Percentiles rank a stretch among this genome's conserved stretches.
Evolutionary conservation across 2,888 invertebrate species (phyloP).

Genomic region (Apotomis betuletana): DNA sequence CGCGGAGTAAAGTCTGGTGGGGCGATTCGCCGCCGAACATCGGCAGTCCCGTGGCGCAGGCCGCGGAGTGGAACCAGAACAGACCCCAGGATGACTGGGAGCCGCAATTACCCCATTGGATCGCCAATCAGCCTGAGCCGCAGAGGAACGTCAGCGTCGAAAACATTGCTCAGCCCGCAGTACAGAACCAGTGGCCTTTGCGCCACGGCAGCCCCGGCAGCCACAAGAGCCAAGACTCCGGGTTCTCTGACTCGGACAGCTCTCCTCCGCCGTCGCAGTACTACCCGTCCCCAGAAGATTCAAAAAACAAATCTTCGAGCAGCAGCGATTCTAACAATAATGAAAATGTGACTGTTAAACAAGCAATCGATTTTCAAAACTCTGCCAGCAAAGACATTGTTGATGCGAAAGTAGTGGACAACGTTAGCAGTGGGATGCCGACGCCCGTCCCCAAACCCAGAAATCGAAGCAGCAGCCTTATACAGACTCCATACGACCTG

Average conservation of each 20-base stretch:
- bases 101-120: slow-evolving; percentile 81
- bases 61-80: slow-evolving; percentile 62
- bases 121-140: slow-evolving; percentile 75
- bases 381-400: slow-evolving; percentile 64
- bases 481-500: slow-evolving; percentile 80
- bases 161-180: slow-evolving; percentile 67
- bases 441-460: slow-evolving; percentile 69
- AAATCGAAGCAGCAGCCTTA: slow-evolving; percentile 76
- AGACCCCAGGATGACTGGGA: slow-evolving; percentile 74
- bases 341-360: slow-evolving; percentile 76
- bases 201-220: slow-evolving; percentile 84
- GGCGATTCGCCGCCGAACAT: slow-evolving; percentile 77
- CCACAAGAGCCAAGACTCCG: slow-evolving; percentile 91
- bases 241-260: slow-evolving; percentile 90
- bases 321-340: slow-evolving; percentile 79
- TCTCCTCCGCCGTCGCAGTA: slow-evolving; percentile 82
- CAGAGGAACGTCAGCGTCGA: slow-evolving; percentile 70
- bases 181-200: slow-evolving; percentile 75
- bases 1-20: slow-evolving; percentile 88
- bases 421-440: slow-evolving; percentile 55
- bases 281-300: slow-evolving; percentile 67
- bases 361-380: slow-evolving; percentile 73
- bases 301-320: slow-evolving; percentile 69
- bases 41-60: slow-evolving; percentile 72
- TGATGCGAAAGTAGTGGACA: slow-evolving; percentile 58